Evolutionary conservation across 2,797 vertebrate species (phyloP).

Genomic region (Sciurus carolinensis): DNA sequence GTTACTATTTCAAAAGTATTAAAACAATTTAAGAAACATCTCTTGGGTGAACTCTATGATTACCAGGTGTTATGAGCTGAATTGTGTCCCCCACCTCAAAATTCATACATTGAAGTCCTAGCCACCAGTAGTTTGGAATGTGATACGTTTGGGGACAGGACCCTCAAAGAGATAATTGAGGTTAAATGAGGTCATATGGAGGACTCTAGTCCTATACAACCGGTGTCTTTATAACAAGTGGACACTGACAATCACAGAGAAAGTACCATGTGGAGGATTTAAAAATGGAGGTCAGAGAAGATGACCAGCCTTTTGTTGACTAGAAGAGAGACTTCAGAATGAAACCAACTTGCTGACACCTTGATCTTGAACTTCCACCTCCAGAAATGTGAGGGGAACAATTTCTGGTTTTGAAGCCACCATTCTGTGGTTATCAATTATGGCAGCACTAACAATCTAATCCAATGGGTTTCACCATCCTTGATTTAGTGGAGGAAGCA

Average conservation of each 20-base stretch:
- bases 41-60: background rate
- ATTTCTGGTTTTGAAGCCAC: background rate
- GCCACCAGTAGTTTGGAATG: background rate
- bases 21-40: constrained; percentile 13
- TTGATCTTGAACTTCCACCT: constrained; percentile 2
- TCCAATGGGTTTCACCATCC: background rate
- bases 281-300: too few species aligned
- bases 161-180: background rate
- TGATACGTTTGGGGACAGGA: background rate
- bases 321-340: background rate
- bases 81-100: background rate
- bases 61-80: background rate
- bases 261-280: background rate
- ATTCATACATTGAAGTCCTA: background rate
- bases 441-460: background rate
- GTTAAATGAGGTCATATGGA: background rate
- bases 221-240: background rate
- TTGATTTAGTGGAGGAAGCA: background rate
- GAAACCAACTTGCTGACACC: background rate
- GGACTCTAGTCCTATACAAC: background rate
- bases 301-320: background rate
- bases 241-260: background rate
- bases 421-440: background rate
- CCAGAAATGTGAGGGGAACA: background rate
- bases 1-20: constrained; percentile 55